These are phyloP conservation scores for Linnaemya tessellans DNA, from an alignment of 2,888 invertebrate species.

Conservation along the genomic window DNA sequence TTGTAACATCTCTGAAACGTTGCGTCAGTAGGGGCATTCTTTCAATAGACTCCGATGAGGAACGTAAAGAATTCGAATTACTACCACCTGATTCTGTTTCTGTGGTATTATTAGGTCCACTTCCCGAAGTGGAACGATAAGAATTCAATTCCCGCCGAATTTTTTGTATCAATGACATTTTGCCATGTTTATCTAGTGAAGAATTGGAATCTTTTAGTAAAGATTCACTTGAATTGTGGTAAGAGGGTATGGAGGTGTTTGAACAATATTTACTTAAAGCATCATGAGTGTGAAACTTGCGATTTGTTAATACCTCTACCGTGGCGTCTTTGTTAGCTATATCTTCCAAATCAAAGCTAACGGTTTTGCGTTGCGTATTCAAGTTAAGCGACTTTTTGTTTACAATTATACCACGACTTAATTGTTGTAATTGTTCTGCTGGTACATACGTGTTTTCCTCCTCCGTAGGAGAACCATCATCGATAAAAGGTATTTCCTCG, in stretches of 20 bases:
- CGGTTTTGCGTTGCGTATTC: constrained; percentile 79
- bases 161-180: constrained; percentile 79
- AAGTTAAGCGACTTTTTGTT: constrained; percentile 75
- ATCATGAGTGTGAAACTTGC: constrained; percentile 80
- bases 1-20: constrained; percentile 56
- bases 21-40: constrained; percentile 76
- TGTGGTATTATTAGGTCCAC: constrained; percentile 36
- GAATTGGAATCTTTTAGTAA: constrained; percentile 73
- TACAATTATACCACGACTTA: constrained; percentile 73
- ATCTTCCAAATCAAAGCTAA: constrained; percentile 82
- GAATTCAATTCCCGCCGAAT: constrained; percentile 79
- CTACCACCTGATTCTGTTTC: constrained; percentile 78
- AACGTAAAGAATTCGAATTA: constrained; percentile 78
- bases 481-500: constrained; percentile 83
- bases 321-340: constrained; percentile 63
- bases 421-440: constrained; percentile 51
- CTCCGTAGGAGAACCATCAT: constrained; percentile 83
- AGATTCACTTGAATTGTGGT: constrained; percentile 77
- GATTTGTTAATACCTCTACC: constrained; percentile 74
- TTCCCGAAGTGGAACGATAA: constrained; percentile 77
- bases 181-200: constrained; percentile 70
- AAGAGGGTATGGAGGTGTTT: constrained; percentile 38
- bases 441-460: constrained; percentile 76
- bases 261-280: constrained; percentile 78
- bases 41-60: constrained; percentile 80